These are phyloP conservation scores for Pristionchus arcanus DNA, from an alignment of 2,888 invertebrate genomes.

Conservation along the genomic window DNA sequence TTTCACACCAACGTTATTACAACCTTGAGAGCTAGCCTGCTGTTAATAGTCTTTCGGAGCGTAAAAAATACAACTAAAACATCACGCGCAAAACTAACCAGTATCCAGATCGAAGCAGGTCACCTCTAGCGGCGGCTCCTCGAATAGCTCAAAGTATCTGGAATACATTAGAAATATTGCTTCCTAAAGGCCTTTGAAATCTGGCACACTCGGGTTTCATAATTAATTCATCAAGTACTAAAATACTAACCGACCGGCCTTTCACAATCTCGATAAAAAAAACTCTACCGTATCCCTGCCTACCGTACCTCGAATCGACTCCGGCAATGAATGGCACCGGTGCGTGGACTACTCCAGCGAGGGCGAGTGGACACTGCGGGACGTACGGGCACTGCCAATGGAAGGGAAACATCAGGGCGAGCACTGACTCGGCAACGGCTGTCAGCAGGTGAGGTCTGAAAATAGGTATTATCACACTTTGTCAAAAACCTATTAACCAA, in stretches of 20 bases:
- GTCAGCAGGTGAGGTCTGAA: constrained; percentile 92
- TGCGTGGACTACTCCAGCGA: constrained; percentile 95
- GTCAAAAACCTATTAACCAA: too few species aligned
- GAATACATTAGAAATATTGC: not conserved
- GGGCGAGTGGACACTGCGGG: constrained; percentile 95
- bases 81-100: constrained; percentile 79
- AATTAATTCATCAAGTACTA: constrained; percentile 83
- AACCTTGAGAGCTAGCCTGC: not conserved
- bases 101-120: constrained; percentile 98
- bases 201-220: not conserved
- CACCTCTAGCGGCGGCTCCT: constrained; percentile 94
- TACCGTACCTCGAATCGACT: constrained; percentile 77
- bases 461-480: not conserved
- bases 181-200: too few species aligned
- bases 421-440: constrained; percentile 90
- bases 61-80: not conserved
- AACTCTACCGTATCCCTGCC: not conserved
- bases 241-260: too few species aligned
- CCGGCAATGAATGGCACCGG: constrained; percentile 95
- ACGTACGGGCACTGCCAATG: constrained; percentile 99
- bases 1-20: not conserved
- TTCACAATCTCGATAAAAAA: not conserved
- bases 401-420: constrained; percentile 93
- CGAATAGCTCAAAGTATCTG: constrained; percentile 91
- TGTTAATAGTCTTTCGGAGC: not conserved